Conservation (phyloP, 2,113 vertebrate genomes). For the Bubo bubo region DNA sequence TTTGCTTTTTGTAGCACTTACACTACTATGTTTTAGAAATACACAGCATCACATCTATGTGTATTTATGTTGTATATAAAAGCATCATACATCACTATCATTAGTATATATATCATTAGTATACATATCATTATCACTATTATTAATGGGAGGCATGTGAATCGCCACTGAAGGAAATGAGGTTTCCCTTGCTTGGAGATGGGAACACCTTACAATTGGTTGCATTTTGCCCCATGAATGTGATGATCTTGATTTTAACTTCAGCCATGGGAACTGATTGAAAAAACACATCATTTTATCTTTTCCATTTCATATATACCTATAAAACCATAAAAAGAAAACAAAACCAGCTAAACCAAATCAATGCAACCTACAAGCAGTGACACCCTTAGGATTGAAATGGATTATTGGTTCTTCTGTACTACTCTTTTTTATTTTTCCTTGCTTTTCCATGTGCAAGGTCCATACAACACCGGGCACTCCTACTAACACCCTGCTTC, state of each 20-base stretch:
- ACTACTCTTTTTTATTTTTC: not conserved
- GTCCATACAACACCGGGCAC: not conserved
- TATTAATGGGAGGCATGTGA: not conserved
- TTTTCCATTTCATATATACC: not conserved
- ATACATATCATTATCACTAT: not conserved
- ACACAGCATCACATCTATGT: not conserved
- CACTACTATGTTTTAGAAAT: not conserved
- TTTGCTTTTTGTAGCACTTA: not conserved
- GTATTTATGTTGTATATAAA: not conserved
- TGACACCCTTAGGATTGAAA: not conserved
- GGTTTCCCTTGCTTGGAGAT: not conserved
- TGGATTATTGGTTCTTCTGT: not conserved
- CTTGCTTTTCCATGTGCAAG: not conserved
- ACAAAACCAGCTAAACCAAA: not conserved
- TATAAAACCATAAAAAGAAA: not conserved
- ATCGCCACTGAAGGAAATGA: not conserved
- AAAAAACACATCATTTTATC: not conserved
- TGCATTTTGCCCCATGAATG: not conserved
- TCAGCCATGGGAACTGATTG: not conserved
- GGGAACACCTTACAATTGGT: not conserved
- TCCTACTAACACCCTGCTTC: not conserved
- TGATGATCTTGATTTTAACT: not conserved
- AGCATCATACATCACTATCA: not conserved
- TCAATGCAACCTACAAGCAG: not conserved
- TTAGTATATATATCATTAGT: too few species aligned